Evolutionary conservation across 1,140 invertebrate species (phyloP), one percentile per base, ranked within the genome.

Genomic region (Sarcophaga peregrina): DNA sequence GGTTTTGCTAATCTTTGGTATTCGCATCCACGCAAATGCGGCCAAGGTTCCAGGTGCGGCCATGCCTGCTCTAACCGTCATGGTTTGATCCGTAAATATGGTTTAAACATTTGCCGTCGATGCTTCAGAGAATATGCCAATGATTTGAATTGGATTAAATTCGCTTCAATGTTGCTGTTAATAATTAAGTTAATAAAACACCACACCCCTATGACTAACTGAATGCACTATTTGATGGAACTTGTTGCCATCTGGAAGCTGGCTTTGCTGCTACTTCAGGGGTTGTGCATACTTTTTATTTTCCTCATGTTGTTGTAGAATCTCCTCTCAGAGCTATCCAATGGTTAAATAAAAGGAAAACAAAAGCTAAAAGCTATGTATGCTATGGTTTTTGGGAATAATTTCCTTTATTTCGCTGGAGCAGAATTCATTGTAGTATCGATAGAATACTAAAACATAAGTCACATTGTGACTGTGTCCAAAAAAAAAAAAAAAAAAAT

Each of bases 101-200:
- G 97, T 37, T 92, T 99, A 81, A 98, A 99, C 91, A 95, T 99
- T 86, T 99, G 98, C 93, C 94, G 98, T 91, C 96, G 99, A 91
- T 99, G 99, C 92, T 99, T 99, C 93, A 96, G 98, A 91, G 97
- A 99, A 91, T 99, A 99, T 92, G 97, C 99, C 85, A 93, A 94
- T 88, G 97, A 99, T 86, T 86, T 3, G 85, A 90, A 88, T 85
- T 90, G 85, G 88, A 90, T 86, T 90, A 90, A 86, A 85, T 78
- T 74, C 46, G 5, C 45, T 62, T 72, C 13, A 46, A 50, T 78
- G 75, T 50, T 78, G 75, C 17, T 50, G 15, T n/a, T 20, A 68
- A n/a, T 68, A n/a, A 68, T 68, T n/a, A 68, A 75, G 37, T 47
- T 75, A 37, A 37, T 75, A 47, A 75, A 75, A 75, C 74, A 17